phyloP scores from a whole-genome alignment of 2,113 vertebrate genomes.

The Callionymus lyra region DNA sequence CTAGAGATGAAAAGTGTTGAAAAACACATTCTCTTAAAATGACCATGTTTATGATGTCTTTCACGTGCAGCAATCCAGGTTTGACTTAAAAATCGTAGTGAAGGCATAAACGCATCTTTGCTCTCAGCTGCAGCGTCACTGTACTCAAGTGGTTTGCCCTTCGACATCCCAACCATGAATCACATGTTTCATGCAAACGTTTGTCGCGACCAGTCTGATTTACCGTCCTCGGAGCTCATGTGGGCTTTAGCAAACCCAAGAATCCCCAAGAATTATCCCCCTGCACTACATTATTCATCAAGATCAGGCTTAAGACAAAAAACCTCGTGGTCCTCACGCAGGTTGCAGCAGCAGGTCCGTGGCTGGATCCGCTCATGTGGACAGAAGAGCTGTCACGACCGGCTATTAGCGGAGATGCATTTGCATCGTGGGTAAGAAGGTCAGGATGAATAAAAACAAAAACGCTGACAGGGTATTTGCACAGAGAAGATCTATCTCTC shows the following conservation, averaged over 20 bases:
- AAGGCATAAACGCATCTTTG: background rate
- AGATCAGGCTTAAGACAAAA: constrained; percentile 3
- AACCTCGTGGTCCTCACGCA: background rate
- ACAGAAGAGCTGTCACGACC: constrained; percentile 8
- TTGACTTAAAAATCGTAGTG: too few species aligned
- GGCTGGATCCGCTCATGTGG: background rate
- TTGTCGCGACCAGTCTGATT: constrained; percentile 17
- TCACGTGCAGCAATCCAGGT: too few species aligned
- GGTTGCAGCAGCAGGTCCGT: background rate
- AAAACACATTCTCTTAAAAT: too few species aligned
- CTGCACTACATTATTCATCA: constrained; percentile 2
- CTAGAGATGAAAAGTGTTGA: too few species aligned
- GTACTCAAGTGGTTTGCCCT: constrained; percentile 11
- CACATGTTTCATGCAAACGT: constrained; percentile 15
- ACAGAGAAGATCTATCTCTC: constrained; percentile 32
- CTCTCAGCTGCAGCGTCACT: constrained; percentile 11
- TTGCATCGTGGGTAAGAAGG: constrained; percentile 7
- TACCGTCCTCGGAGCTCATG: constrained; percentile 2
- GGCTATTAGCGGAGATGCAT: constrained; percentile 7
- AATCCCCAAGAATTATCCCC: constrained; percentile 11
- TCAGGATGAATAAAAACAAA: constrained; percentile 20
- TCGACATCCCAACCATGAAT: constrained; percentile 12
- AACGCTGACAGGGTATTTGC: constrained; percentile 11
- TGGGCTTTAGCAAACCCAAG: background rate
- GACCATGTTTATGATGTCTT: too few species aligned